phyloP scores from a whole-genome alignment of 2,888 invertebrate species.

The Cryptocheilus praepositus region DNA sequence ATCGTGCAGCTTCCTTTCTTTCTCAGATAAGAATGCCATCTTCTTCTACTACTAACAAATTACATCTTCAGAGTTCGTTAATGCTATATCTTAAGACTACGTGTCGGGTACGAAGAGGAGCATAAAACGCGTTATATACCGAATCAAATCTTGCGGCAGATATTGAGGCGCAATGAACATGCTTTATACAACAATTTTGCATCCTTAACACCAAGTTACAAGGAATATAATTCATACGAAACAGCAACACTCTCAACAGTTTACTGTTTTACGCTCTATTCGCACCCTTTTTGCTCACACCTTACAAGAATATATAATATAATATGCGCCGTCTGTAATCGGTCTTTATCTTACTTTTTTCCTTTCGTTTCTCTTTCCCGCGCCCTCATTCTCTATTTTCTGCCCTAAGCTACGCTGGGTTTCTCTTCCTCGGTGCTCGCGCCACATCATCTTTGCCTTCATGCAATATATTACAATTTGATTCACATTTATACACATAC shows the following conservation, averaged over 20 bases:
- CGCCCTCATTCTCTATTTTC: neutral
- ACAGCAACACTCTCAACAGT: conserved; percentile 21
- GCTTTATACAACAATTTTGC: neutral
- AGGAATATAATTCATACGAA: conserved; percentile 12
- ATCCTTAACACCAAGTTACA: neutral
- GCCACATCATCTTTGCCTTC: conserved; percentile 19
- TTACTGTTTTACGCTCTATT: conserved; percentile 5
- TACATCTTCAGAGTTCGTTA: conserved; percentile 29
- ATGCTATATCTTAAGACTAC: conserved; percentile 9
- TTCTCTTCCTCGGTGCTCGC: conserved; percentile 31
- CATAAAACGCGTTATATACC: neutral
- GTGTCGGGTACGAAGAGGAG: conserved; percentile 9
- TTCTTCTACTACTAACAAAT: conserved; percentile 34
- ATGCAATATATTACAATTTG: conserved; percentile 69
- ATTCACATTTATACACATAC: conserved; percentile 70
- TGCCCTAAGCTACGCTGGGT: conserved; percentile 44
- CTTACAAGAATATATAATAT: conserved; percentile 56
- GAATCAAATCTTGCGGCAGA: neutral
- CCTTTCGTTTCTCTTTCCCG: neutral
- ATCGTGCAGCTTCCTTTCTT: conserved; percentile 18
- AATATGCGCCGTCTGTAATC: conserved; percentile 48
- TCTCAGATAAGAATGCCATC: conserved; percentile 29
- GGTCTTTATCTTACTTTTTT: conserved; percentile 26
- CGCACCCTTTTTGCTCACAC: conserved; percentile 24
- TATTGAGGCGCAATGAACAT: neutral